Percentiles rank a stretch among this genome's conserved stretches.
Conservation (phyloP, 2,113 vertebrate species). For the Pygathrix nemaeus region DNA sequence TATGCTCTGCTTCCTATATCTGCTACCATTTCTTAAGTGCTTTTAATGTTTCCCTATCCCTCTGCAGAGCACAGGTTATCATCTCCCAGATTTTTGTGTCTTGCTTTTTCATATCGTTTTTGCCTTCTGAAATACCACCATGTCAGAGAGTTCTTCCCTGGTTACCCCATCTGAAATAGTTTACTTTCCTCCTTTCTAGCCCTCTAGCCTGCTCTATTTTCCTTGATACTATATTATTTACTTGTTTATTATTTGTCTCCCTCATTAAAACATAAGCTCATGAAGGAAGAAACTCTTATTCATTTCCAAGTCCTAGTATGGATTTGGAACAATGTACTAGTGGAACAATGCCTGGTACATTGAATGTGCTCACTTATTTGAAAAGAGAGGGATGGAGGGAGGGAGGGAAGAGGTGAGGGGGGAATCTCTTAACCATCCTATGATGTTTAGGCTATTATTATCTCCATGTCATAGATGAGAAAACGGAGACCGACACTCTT, state of each 20-base stretch:
- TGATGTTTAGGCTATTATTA: background rate
- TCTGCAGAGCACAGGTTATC: background rate
- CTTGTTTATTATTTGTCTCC: background rate
- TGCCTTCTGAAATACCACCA: background rate
- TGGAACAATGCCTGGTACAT: background rate
- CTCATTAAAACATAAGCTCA: background rate
- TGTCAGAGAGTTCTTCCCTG: background rate
- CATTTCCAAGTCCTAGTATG: background rate
- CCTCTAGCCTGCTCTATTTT: background rate
- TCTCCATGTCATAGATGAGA: background rate
- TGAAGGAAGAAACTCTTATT: background rate
- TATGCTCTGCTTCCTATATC: no score
- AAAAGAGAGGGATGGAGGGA: background rate
- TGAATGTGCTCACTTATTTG: background rate
- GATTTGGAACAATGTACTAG: no score
- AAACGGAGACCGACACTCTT: background rate
- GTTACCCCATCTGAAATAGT: background rate
- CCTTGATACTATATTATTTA: background rate
- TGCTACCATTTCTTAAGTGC: background rate
- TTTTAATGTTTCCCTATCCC: background rate
- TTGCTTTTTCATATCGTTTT: background rate
- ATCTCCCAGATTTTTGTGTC: background rate
- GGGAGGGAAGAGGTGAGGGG: background rate
- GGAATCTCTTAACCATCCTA: background rate
- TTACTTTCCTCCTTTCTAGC: background rate